phyloP scores from a whole-genome alignment of 2,888 invertebrate species.

The Zygogramma bicolorata region DNA sequence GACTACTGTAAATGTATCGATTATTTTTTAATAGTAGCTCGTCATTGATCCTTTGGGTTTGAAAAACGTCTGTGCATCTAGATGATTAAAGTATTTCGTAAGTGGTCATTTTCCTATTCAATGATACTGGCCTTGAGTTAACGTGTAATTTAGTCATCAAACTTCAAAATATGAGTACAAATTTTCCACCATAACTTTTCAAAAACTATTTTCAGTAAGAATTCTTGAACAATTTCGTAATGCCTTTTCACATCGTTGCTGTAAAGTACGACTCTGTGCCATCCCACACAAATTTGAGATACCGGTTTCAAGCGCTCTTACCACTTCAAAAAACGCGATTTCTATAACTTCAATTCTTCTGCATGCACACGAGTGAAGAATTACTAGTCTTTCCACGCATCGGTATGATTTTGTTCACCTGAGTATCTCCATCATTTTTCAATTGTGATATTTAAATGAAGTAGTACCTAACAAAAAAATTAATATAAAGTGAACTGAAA shows the following conservation, averaged over 20 bases:
- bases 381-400: conserved; percentile 6
- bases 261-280: conserved; percentile 28
- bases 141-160: not conserved
- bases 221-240: too few species aligned
- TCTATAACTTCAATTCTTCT: conserved; percentile 29
- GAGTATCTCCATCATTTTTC: not conserved
- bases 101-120: too few species aligned
- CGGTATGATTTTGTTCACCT: not conserved
- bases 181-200: too few species aligned
- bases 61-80: too few species aligned
- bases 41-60: not conserved
- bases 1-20: conserved; percentile 31
- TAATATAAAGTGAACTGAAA: too few species aligned
- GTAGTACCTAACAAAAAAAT: not conserved
- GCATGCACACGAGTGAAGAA: conserved; percentile 8
- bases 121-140: too few species aligned
- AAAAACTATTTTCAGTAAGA: too few species aligned
- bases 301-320: conserved; percentile 30
- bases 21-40: conserved; percentile 26
- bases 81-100: too few species aligned
- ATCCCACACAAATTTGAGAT: conserved; percentile 37
- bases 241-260: not conserved
- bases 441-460: not conserved
- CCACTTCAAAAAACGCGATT: conserved; percentile 32
- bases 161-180: not conserved